Percentiles rank a stretch among this genome's conserved stretches.
Conservation (phyloP, 2,113 vertebrate species). For the Dinomys branickii region DNA sequence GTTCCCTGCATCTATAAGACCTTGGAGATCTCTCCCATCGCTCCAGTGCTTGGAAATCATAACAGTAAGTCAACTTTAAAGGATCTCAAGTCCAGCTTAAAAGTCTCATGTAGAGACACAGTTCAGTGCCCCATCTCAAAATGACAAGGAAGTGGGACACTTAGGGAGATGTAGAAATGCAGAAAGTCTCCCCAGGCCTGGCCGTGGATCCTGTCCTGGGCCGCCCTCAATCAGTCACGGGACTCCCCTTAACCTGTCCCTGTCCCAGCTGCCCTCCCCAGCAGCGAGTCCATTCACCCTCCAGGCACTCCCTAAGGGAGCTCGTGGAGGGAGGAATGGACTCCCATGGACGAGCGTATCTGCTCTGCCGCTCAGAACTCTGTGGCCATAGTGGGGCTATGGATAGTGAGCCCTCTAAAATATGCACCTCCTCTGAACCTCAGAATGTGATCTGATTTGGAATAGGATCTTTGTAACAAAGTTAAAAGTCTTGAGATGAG, state of each 20-base stretch:
- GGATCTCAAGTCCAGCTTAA: neutral
- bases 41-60: neutral
- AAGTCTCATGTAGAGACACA: no score
- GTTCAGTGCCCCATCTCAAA: neutral
- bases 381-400: accelerated
- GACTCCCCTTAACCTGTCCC: neutral
- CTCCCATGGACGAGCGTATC: accelerated
- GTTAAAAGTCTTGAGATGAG: neutral
- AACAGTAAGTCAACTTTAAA: neutral
- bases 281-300: accelerated
- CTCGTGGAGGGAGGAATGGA: no score
- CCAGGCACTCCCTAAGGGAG: accelerated
- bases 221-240: accelerated
- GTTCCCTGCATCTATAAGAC: no score
- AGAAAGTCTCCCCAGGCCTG: no score
- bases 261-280: neutral
- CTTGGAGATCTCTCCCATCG: neutral
- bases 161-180: no score
- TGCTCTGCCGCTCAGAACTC: neutral
- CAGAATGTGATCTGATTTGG: neutral
- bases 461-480: neutral
- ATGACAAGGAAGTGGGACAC: neutral
- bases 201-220: no score
- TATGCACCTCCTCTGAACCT: neutral
- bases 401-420: accelerated